These are phyloP conservation scores for Enteromius afrohamiltoni DNA, from an alignment of 2,797 vertebrate genomes.

Conservation along the genomic window DNA sequence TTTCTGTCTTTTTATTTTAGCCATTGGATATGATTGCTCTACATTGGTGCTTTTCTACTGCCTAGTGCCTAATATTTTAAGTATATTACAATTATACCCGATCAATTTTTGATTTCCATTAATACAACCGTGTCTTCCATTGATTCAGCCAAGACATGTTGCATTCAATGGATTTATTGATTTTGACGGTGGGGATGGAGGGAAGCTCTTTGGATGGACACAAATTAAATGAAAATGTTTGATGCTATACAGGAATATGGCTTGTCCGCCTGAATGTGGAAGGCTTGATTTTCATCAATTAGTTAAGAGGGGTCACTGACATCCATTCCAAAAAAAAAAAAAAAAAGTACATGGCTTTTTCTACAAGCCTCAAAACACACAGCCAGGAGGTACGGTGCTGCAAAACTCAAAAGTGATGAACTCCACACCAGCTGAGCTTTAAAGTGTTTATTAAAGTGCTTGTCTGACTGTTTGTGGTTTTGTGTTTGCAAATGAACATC, in stretches of 20 bases:
- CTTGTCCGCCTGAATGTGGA: constrained; percentile 51
- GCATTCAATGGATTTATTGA: constrained; percentile 57
- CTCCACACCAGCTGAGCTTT: constrained; percentile 2
- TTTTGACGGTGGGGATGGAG: constrained; percentile 47
- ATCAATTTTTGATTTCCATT: constrained; percentile 68
- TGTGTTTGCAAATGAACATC: background rate
- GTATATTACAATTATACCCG: constrained; percentile 61
- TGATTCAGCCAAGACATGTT: constrained; percentile 50
- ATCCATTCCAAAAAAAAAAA: constrained; percentile 58
- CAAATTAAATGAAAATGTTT: constrained; percentile 64
- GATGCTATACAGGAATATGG: constrained; percentile 54
- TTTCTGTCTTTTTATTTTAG: background rate
- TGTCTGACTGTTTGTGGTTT: background rate
- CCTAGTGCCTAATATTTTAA: constrained; percentile 53
- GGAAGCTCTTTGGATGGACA: constrained; percentile 54
- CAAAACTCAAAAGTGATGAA: background rate
- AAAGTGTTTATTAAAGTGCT: background rate
- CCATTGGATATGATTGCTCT: constrained; percentile 54
- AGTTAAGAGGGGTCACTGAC: constrained; percentile 72
- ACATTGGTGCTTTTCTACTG: constrained; percentile 17
- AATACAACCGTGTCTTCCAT: constrained; percentile 60
- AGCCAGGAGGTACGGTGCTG: constrained; percentile 1
- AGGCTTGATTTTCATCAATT: constrained; percentile 66
- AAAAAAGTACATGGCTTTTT: constrained; percentile 48
- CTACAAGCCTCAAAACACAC: constrained; percentile 53